Conservation (phyloP, 2,797 vertebrate species). For the Poeciliopsis presidionis region DNA sequence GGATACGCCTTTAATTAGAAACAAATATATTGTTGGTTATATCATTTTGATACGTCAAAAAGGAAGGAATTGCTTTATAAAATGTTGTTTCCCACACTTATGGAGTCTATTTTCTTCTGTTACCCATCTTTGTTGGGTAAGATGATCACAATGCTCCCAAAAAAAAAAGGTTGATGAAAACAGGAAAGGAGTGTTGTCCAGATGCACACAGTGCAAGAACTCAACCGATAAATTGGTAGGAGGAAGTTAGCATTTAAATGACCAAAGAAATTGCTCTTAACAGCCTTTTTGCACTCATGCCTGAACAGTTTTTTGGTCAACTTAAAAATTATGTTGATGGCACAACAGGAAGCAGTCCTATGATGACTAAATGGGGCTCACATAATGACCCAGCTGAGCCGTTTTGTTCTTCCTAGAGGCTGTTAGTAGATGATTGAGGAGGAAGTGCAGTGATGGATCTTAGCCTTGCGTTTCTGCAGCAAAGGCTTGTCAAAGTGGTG, state of each 20-base stretch:
- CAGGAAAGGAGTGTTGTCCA: slow-evolving; percentile 72
- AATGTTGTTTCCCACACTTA: slow-evolving; percentile 34
- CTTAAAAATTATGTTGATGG: slow-evolving; percentile 68
- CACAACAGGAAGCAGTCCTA: slow-evolving; percentile 80
- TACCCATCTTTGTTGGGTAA: slow-evolving; percentile 7
- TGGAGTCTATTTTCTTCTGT: not conserved
- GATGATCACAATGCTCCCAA: slow-evolving; percentile 44
- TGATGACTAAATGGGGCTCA: slow-evolving; percentile 80
- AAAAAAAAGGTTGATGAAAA: slow-evolving; percentile 15
- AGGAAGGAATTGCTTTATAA: not conserved
- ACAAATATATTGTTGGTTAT: slow-evolving; percentile 24
- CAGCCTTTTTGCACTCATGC: slow-evolving; percentile 74
- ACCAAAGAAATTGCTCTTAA: slow-evolving; percentile 79
- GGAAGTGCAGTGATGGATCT: slow-evolving; percentile 72
- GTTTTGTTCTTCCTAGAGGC: slow-evolving; percentile 46
- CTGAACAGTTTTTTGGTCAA: slow-evolving; percentile 66
- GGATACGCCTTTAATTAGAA: slow-evolving; percentile 69
- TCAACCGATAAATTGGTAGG: slow-evolving; percentile 74
- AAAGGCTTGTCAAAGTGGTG: slow-evolving; percentile 57
- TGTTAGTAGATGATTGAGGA: slow-evolving; percentile 70
- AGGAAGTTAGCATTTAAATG: slow-evolving; percentile 85
- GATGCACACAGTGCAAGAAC: slow-evolving; percentile 69
- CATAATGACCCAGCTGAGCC: slow-evolving; percentile 73
- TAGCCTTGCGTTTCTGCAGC: slow-evolving; percentile 48
- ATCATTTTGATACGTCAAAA: not conserved